Base-by-base conservation (phyloP, 2,113 vertebrate genomes). In the Varanus komodoensis region DNA sequence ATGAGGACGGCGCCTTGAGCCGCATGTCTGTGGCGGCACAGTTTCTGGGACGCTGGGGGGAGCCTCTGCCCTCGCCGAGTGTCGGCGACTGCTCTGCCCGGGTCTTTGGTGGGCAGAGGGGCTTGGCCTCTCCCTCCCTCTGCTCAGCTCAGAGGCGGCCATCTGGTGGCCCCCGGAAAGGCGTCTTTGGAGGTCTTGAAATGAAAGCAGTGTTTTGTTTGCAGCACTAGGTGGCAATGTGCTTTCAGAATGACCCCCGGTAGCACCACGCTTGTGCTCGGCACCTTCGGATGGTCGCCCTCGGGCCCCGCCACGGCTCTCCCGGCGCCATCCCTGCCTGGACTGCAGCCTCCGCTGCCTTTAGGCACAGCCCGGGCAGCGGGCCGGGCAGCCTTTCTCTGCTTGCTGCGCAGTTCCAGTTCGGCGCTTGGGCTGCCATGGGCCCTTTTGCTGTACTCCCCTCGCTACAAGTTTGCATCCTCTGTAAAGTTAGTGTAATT, bases 141-240 rank as follows among this genome's bases (percentile, higher is more conserved):
- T 1, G 0, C 38, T 78, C 50, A 54, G 86, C 83, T 94, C 92
- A 91, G 27, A 1, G 3, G 23, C 82, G 91, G 90, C 79, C 87
- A 89, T 92, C 91, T 87, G 85, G 87, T 38, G 69, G 27, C 0
- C 0, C 25, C 81, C 9, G 69, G 14, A 61, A 64, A 83, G 0
- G 5, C 61, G 8, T 3, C 50, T 64, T 61, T 0, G 0, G 27
- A 29, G 61, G 23, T 80, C 44, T 69, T 0, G 0, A 67, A 25
- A 67, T 27, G 48, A 0, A 0, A 54, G 92, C 71, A 89, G 34
- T 92, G 89, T 32, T 9, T 67, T n/a, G 15, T 0, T 25, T 0
- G 7, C 8, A 3, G 68, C 94, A 81, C 91, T 44, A 82, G 92
- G 71, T 91, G 93, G 86, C 82, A 54, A 52, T 91, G 88, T 27